Percentiles rank a stretch among this genome's conserved stretches.
These are phyloP conservation scores for Melanogrammus aeglefinus DNA, from an alignment of 2,797 vertebrate genomes.

Conservation along the genomic window DNA sequence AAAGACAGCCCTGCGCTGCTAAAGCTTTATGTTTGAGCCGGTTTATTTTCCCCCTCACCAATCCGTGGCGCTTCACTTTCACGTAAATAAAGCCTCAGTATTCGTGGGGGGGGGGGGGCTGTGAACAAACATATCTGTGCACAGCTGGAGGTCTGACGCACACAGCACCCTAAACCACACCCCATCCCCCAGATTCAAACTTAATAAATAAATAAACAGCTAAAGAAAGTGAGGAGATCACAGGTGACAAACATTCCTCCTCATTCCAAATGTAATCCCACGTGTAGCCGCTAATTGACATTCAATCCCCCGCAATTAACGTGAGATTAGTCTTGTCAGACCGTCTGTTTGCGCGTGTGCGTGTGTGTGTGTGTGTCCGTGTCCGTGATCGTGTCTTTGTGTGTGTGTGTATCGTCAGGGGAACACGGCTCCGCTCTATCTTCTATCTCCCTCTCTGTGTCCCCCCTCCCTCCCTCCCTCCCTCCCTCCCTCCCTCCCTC, in stretches of 20 bases:
- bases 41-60: slow-evolving; percentile 33
- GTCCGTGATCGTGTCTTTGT: too few relatives aligned
- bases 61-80: slow-evolving; percentile 28
- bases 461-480: not conserved
- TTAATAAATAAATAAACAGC: slow-evolving; percentile 19
- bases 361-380: not conserved
- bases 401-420: not conserved
- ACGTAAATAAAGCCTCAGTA: slow-evolving; percentile 24
- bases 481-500: slow-evolving; percentile 3
- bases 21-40: slow-evolving; percentile 31
- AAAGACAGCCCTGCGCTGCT: slow-evolving; percentile 18
- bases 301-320: slow-evolving; percentile 52
- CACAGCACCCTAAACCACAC: slow-evolving; percentile 10
- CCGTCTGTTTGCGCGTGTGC: not conserved
- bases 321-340: slow-evolving; percentile 59
- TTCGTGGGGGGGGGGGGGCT: slow-evolving; percentile 18
- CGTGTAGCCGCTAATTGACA: slow-evolving; percentile 54
- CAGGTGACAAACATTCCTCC: slow-evolving; percentile 63
- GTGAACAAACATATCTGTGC: slow-evolving; percentile 9
- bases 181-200: slow-evolving; percentile 19
- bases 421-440: not conserved
- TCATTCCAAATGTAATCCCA: slow-evolving; percentile 61
- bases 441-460: slow-evolving; percentile 14
- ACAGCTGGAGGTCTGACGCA: slow-evolving; percentile 6
- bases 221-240: slow-evolving; percentile 41